Evolutionary conservation across 2,797 vertebrate genomes (phyloP).

Genomic region (Gymnothorax javanicus): DNA sequence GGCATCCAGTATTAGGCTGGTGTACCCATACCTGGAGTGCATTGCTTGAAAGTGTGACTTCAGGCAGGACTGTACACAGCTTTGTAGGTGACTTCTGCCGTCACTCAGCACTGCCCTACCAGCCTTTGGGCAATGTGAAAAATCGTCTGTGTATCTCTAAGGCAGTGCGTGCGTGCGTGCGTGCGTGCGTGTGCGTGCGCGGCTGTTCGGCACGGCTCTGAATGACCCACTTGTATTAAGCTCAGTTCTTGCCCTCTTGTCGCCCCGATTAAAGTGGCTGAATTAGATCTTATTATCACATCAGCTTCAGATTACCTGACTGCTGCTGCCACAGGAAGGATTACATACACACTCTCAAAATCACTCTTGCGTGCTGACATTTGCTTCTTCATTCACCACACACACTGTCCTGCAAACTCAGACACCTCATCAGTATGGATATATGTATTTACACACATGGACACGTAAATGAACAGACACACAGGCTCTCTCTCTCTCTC

Average conservation of each 20-base stretch:
- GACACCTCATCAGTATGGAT: too few species aligned
- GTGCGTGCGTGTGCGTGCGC: background rate
- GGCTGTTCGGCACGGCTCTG: background rate
- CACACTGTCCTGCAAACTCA: slow-evolving; percentile 44
- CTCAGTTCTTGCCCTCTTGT: slow-evolving; percentile 18
- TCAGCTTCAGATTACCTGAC: slow-evolving; percentile 22
- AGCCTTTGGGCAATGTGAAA: too few species aligned
- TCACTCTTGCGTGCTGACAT: slow-evolving; percentile 47
- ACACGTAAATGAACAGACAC: background rate
- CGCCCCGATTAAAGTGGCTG: slow-evolving; percentile 24
- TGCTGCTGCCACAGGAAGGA: slow-evolving; percentile 33
- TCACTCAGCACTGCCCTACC: too few species aligned
- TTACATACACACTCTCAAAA: slow-evolving; percentile 11
- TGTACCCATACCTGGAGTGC: too few species aligned
- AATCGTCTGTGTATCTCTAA: background rate
- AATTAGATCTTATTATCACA: slow-evolving; percentile 34
- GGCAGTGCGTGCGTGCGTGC: background rate
- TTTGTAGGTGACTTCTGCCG: too few species aligned
- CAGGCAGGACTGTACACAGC: too few species aligned
- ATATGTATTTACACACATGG: background rate
- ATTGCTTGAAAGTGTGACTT: too few species aligned
- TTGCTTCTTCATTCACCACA: background rate
- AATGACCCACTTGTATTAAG: slow-evolving; percentile 23
- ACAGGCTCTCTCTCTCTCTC: background rate
- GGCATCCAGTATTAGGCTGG: too few species aligned